These are phyloP conservation scores for Lasioglossum figueresi DNA, from an alignment of 2,888 invertebrate genomes.

Conservation along the genomic window DNA sequence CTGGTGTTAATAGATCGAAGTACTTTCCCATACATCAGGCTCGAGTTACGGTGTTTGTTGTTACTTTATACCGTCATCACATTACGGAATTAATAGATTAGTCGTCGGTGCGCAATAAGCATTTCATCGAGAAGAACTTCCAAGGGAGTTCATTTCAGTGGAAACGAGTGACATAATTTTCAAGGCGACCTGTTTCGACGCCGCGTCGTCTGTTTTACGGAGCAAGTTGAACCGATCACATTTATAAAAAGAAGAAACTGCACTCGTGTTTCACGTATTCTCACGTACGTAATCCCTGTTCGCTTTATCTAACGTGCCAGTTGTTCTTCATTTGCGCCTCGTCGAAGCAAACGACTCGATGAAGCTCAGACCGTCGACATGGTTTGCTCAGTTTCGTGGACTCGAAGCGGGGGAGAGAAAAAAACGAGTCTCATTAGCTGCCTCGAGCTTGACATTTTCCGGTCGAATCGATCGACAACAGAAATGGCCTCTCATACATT, in stretches of 20 bases:
- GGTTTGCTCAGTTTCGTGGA: background rate
- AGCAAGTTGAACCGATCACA: background rate
- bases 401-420: background rate
- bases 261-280: background rate
- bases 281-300: background rate
- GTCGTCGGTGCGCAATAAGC: background rate
- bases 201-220: background rate
- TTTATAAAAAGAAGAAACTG: slow-evolving; percentile 4
- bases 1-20: background rate
- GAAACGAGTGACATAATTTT: slow-evolving; percentile 40
- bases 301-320: background rate
- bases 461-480: slow-evolving; percentile 31
- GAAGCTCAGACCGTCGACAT: background rate
- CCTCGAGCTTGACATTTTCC: slow-evolving; percentile 54
- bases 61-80: background rate
- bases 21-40: background rate
- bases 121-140: slow-evolving; percentile 36
- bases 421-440: slow-evolving; percentile 65
- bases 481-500: slow-evolving; percentile 18
- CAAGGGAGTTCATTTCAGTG: slow-evolving; percentile 34
- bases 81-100: background rate
- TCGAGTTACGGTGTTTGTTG: background rate
- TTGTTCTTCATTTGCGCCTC: slow-evolving; percentile 25
- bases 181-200: slow-evolving; percentile 5
- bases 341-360: slow-evolving; percentile 24